These are phyloP conservation scores for Cephus runcator DNA, from an alignment of 2,888 invertebrate genomes.

Conservation along the genomic window DNA sequence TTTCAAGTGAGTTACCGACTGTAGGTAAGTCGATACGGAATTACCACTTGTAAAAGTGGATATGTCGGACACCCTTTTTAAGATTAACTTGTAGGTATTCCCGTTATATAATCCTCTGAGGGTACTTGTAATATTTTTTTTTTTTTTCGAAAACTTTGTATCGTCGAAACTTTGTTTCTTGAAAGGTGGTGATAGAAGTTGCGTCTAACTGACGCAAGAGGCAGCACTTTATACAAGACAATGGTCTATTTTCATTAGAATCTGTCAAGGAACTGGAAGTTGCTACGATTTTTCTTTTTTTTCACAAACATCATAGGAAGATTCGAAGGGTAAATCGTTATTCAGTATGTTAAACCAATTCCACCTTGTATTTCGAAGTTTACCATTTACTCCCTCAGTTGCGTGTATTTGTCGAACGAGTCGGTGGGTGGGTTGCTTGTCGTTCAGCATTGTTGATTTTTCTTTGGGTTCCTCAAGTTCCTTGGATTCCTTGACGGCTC, in stretches of 20 bases:
- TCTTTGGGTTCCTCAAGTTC: not conserved
- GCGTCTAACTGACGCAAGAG: not conserved
- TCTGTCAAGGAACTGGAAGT: not conserved
- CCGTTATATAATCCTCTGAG: not conserved
- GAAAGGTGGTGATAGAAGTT: not conserved
- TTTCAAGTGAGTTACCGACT: not conserved
- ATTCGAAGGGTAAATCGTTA: not conserved
- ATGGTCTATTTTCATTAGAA: not conserved
- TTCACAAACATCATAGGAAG: not conserved
- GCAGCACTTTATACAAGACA: not conserved
- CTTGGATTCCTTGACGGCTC: not conserved
- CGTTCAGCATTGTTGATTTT: conserved; percentile 26
- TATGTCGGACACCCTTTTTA: not conserved
- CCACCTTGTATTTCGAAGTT: conserved; percentile 15
- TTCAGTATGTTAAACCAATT: not conserved
- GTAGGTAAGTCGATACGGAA: not conserved
- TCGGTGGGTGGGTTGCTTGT: conserved; percentile 27
- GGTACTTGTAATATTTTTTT: not conserved
- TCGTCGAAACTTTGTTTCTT: not conserved
- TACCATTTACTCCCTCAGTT: conserved; percentile 38
- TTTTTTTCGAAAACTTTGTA: not conserved
- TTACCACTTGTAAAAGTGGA: not conserved
- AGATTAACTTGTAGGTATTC: not conserved
- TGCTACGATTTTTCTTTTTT: not conserved
- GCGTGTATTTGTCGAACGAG: conserved; percentile 40